These are phyloP conservation scores for Felis chaus DNA, from an alignment of 2,113 vertebrate genomes.

Conservation along the genomic window DNA sequence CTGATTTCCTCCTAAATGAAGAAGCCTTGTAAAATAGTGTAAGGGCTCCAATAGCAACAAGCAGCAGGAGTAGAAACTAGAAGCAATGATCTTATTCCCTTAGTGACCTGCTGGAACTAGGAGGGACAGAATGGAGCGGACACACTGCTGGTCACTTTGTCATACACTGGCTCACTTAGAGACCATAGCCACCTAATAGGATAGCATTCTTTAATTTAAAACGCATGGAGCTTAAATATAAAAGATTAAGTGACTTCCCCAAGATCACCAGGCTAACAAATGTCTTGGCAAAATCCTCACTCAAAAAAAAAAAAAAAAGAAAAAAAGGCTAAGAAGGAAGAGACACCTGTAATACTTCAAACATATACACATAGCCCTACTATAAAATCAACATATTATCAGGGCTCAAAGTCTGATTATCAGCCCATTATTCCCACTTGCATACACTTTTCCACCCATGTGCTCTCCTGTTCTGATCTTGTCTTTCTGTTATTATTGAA, in stretches of 20 bases:
- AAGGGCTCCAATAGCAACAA: background rate
- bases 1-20: conserved; percentile 59
- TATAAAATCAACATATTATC: background rate
- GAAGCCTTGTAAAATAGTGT: background rate
- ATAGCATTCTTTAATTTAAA: background rate
- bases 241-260: background rate
- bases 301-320: background rate
- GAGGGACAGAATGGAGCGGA: background rate
- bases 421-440: background rate
- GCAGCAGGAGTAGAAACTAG: background rate
- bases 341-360: background rate
- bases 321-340: background rate
- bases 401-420: background rate
- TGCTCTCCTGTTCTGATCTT: background rate
- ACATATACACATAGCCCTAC: background rate
- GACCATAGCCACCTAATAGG: background rate
- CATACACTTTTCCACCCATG: background rate
- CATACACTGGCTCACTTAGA: background rate
- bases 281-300: background rate
- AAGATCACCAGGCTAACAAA: background rate
- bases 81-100: background rate
- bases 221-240: background rate
- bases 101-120: background rate
- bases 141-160: background rate
- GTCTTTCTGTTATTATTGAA: background rate